Evolutionary conservation across 2,888 invertebrate genomes (phyloP).

Genomic region (Teinopalpus imperialis): DNA sequence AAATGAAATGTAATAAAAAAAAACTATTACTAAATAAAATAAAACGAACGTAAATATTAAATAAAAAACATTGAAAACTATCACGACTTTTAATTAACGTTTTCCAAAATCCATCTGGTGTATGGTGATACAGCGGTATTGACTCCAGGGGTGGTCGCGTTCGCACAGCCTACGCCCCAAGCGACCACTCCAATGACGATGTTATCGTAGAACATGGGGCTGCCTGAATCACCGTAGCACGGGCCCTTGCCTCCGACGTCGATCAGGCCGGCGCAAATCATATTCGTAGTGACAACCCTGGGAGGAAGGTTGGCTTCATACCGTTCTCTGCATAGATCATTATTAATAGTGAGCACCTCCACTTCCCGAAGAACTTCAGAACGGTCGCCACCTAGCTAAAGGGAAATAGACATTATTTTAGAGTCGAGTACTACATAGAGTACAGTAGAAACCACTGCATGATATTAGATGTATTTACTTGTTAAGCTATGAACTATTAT

Average conservation of each 20-base stretch:
- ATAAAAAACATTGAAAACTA: too few species aligned
- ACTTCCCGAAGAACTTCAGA: conserved; percentile 45
- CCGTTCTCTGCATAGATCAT: conserved; percentile 45
- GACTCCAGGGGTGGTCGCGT: conserved; percentile 59
- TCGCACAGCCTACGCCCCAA: conserved; percentile 63
- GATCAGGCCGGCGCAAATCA: conserved; percentile 60
- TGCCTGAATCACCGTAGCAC: conserved; percentile 51
- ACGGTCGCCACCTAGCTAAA: conserved; percentile 31
- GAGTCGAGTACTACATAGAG: too few species aligned
- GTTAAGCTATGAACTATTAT: too few species aligned
- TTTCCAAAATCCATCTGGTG: conserved; percentile 29
- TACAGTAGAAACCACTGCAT: too few species aligned
- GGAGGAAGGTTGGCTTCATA: conserved; percentile 41
- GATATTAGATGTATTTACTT: too few species aligned
- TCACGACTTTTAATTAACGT: conserved; percentile 15
- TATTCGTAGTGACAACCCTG: conserved; percentile 48
- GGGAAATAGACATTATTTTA: too few species aligned
- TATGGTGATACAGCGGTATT: conserved; percentile 52
- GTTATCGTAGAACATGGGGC: conserved; percentile 37
- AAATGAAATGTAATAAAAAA: too few species aligned
- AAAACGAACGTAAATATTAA: too few species aligned
- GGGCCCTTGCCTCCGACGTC: conserved; percentile 49
- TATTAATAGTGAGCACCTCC: conserved; percentile 48
- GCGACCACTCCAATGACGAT: conserved; percentile 62
- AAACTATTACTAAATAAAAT: too few species aligned